phyloP scores from a whole-genome alignment of 2,888 invertebrate genomes.

The Rhagophthalmus giganteus region DNA sequence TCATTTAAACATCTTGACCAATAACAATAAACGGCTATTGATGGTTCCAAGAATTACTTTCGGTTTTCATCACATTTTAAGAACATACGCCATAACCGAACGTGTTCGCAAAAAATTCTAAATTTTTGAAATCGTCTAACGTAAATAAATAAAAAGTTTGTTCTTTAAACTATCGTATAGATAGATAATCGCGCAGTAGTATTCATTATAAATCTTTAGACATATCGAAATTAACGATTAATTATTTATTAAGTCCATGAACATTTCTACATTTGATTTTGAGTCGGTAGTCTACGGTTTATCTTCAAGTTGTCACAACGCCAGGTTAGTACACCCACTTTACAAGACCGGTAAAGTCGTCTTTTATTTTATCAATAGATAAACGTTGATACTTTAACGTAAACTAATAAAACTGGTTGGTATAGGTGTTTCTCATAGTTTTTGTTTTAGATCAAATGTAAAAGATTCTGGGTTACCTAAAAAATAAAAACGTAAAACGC shows the following conservation, averaged over 20 bases:
- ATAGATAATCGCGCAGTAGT: no score
- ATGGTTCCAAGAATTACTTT: slow-evolving; percentile 13
- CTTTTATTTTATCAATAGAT: slow-evolving; percentile 15
- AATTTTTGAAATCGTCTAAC: no score
- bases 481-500: slow-evolving; percentile 25
- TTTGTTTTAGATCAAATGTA: slow-evolving; percentile 12
- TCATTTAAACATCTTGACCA: slow-evolving; percentile 11
- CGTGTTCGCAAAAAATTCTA: no score
- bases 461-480: slow-evolving; percentile 10
- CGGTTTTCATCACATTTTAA: not conserved
- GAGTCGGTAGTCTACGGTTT: slow-evolving; percentile 24
- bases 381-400: slow-evolving; percentile 15
- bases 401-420: slow-evolving; percentile 21
- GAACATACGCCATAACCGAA: not conserved
- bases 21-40: slow-evolving; percentile 24
- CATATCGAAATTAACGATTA: not conserved
- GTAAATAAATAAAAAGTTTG: no score
- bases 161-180: no score
- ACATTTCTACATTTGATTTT: slow-evolving; percentile 8
- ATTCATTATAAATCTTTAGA: not conserved
- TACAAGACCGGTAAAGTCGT: slow-evolving; percentile 16
- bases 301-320: slow-evolving; percentile 23
- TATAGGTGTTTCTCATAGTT: slow-evolving; percentile 21
- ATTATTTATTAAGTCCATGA: not conserved
- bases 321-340: slow-evolving; percentile 22